Base-by-base conservation (phyloP, 2,797 vertebrate species). In the Sebastes umbrosus region DNA sequence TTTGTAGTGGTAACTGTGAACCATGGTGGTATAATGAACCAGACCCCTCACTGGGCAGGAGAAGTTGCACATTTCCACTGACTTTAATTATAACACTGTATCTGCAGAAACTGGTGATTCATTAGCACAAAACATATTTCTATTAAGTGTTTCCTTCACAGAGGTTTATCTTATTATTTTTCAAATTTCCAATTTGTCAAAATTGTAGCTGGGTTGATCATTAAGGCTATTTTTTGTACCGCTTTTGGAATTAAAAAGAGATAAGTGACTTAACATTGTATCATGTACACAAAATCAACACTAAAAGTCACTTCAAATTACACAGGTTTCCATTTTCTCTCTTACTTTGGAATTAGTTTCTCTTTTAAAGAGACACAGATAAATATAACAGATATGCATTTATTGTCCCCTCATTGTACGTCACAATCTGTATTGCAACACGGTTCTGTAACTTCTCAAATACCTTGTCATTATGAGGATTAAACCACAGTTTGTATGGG, bases 21-120 rank as follows among this genome's bases (percentile, higher is more conserved):
- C 20, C 13, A 2, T 3, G 29, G 70, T 22, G 58, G 31, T 22
- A 43, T 69, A 73, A 81, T 76, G 60, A 84, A 75, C 10, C 54
- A 25, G 68, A 69, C 52, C 43, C 18, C 83, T 69, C 1, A 18
- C 74, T 27, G 86, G 70, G 72, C 12, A 71, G 20, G 14, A 75
- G 54, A 68, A 63, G 55, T 73, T 76, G 13, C 76, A 59, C 58
- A 29, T 82, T 73, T 64, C 34, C 27, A 32, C 58, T 16, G 25
- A 72, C 75, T 90, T 75, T 79, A 82, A 89, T 87, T 83, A 79
- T 86, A 84, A 85, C 31, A 16, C 36, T 64, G 43, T 25, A 59
- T 76, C 32, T 58, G 64, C 55, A 73, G n/a, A 85, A 86, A 65
- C 18, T 5, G 62, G 68, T 67, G 69, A 80, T 70, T 80, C 62